Conservation (phyloP, 2,888 invertebrate species). For the Chrysolina americana region DNA sequence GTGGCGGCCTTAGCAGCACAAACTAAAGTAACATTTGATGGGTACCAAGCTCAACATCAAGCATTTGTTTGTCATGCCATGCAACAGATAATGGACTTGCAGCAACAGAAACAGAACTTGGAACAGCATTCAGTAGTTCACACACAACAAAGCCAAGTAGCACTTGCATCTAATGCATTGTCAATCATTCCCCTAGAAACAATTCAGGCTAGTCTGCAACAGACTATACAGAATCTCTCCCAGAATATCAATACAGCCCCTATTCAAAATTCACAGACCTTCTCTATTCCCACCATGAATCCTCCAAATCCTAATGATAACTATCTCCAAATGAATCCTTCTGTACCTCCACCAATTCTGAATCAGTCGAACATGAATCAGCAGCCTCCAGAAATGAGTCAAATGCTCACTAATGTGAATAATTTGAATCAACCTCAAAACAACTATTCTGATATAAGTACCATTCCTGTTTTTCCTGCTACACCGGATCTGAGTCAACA, state of each 20-base stretch:
- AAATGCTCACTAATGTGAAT: constrained; percentile 45
- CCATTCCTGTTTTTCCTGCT: constrained; percentile 45
- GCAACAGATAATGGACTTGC: constrained; percentile 88
- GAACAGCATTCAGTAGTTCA: constrained; percentile 62
- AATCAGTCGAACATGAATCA: constrained; percentile 41
- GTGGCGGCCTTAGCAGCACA: constrained; percentile 80
- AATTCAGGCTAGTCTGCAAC: constrained; percentile 62
- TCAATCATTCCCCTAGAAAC: constrained; percentile 62
- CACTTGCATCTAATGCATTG: constrained; percentile 36
- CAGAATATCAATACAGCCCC: constrained; percentile 46
- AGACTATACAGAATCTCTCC: constrained; percentile 58
- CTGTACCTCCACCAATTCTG: constrained; percentile 66
- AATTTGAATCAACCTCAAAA: constrained; percentile 58
- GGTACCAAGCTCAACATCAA: constrained; percentile 88
- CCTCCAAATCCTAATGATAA: constrained; percentile 53
- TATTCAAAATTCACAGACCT: constrained; percentile 47
- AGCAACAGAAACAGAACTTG: constrained; percentile 77
- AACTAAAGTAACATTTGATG: constrained; percentile 88
- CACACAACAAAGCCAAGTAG: constrained; percentile 7
- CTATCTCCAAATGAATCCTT: constrained; percentile 64
- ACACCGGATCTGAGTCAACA: constrained; percentile 52
- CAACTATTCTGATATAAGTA: constrained; percentile 32
- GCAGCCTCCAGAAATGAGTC: not conserved
- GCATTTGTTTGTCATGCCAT: constrained; percentile 93
- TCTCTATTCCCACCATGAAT: constrained; percentile 52